These are phyloP conservation scores for Malurus melanocephalus DNA, from an alignment of 2,113 vertebrate genomes.

Conservation along the genomic window DNA sequence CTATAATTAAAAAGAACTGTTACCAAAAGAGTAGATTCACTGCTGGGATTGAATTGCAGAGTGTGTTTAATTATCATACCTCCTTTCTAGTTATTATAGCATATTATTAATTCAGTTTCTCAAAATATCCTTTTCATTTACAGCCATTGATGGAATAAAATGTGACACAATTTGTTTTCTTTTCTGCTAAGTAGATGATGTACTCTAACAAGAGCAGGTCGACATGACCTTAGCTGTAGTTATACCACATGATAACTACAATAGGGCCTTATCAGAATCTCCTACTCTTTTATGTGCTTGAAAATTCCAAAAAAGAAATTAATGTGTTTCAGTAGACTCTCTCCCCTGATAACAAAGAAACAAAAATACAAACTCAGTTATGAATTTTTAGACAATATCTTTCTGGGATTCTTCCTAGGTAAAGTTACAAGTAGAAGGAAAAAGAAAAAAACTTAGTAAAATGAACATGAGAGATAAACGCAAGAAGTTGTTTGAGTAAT, in stretches of 20 bases:
- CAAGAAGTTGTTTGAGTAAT: not conserved
- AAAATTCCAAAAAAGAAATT: slow-evolving; percentile 45
- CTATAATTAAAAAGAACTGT: slow-evolving; percentile 64
- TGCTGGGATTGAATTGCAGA: slow-evolving; percentile 55
- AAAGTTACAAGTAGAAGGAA: not conserved
- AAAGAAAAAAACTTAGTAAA: not conserved
- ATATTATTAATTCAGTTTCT: slow-evolving; percentile 66
- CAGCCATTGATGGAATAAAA: slow-evolving; percentile 63
- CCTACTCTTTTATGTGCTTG: slow-evolving; percentile 48
- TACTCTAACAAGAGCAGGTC: slow-evolving; percentile 68
- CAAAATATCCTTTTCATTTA: slow-evolving; percentile 69
- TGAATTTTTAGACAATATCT: slow-evolving; percentile 15
- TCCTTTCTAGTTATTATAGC: slow-evolving; percentile 65
- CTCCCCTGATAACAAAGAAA: slow-evolving; percentile 30
- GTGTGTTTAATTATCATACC: slow-evolving; percentile 60
- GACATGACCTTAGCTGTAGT: slow-evolving; percentile 68
- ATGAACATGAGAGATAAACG: slow-evolving; percentile 8
- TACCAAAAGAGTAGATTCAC: slow-evolving; percentile 47
- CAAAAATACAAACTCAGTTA: slow-evolving; percentile 2
- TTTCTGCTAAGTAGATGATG: slow-evolving; percentile 66
- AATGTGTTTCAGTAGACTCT: slow-evolving; percentile 24
- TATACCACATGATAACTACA: slow-evolving; percentile 63
- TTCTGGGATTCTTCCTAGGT: not conserved
- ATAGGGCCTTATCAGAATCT: slow-evolving; percentile 62
- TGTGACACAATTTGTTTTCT: slow-evolving; percentile 71